Conservation (phyloP, 2,113 vertebrate genomes). For the Tetrax tetrax region DNA sequence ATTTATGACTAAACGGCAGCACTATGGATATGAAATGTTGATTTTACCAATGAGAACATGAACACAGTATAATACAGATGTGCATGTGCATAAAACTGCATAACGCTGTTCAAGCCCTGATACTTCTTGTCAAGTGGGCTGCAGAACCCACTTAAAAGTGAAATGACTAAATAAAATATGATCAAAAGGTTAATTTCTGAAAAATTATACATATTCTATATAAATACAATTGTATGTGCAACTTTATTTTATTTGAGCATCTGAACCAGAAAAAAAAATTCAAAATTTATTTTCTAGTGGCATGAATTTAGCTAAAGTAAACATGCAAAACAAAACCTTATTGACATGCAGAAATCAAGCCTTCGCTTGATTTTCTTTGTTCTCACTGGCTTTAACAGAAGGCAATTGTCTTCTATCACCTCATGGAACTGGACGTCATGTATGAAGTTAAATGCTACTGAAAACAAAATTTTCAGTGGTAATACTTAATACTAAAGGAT, state of each 20-base stretch:
- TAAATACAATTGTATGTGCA: not conserved
- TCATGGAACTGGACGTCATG: accelerated
- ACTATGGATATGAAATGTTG: not conserved
- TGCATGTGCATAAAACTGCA: not conserved
- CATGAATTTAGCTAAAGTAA: not conserved
- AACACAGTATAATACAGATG: not conserved
- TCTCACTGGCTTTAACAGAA: not conserved
- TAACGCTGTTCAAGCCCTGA: not conserved
- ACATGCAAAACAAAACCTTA: not conserved
- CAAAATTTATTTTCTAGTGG: not conserved
- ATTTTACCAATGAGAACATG: not conserved
- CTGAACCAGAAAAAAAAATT: not conserved
- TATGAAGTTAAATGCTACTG: not conserved
- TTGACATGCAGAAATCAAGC: not conserved
- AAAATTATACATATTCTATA: not conserved
- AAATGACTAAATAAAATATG: not conserved
- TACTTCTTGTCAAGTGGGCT: not conserved
- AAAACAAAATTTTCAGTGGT: not conserved
- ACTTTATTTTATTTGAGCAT: not conserved
- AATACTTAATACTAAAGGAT: not conserved
- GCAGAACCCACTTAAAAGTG: not conserved
- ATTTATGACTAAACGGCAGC: not conserved
- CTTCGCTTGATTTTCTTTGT: not conserved
- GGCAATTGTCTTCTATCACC: not conserved
- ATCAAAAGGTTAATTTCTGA: not conserved